Percentiles rank a stretch among this genome's conserved stretches.
These are phyloP conservation scores for Mus spicilegus DNA, from an alignment of 2,113 vertebrate species.

Conservation along the genomic window DNA sequence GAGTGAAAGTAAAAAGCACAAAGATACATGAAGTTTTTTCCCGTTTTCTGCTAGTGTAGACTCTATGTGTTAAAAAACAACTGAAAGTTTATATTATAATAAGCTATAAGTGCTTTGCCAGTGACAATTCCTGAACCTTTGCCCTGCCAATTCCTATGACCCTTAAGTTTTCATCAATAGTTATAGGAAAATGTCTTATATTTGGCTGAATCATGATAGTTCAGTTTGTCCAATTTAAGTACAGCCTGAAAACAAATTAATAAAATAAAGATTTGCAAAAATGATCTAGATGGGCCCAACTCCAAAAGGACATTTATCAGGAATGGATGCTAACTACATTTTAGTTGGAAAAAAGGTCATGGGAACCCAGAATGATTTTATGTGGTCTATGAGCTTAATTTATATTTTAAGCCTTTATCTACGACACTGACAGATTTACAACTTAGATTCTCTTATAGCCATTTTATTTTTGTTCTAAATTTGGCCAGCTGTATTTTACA, in stretches of 20 bases:
- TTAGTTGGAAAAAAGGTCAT: background rate
- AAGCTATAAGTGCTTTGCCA: background rate
- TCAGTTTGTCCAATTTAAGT: background rate
- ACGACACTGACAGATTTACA: background rate
- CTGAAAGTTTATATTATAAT: background rate
- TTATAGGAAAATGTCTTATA: constrained; percentile 1
- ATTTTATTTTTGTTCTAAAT: background rate
- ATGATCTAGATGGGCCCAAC: background rate
- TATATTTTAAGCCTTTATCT: background rate
- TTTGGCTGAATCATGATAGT: background rate
- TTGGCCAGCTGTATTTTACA: background rate
- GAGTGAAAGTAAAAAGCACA: background rate
- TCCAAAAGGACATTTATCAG: background rate
- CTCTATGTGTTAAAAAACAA: background rate
- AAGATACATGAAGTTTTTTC: background rate
- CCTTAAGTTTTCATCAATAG: background rate
- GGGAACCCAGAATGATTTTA: background rate
- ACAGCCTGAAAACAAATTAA: constrained; percentile 28
- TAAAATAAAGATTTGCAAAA: background rate
- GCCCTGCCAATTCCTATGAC: background rate
- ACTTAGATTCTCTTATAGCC: background rate
- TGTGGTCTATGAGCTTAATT: background rate
- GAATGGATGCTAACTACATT: background rate
- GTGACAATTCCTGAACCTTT: background rate
- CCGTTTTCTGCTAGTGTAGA: background rate